Evolutionary conservation across 2,797 vertebrate genomes (phyloP).

Genomic region (Phylloscopus collybita): DNA sequence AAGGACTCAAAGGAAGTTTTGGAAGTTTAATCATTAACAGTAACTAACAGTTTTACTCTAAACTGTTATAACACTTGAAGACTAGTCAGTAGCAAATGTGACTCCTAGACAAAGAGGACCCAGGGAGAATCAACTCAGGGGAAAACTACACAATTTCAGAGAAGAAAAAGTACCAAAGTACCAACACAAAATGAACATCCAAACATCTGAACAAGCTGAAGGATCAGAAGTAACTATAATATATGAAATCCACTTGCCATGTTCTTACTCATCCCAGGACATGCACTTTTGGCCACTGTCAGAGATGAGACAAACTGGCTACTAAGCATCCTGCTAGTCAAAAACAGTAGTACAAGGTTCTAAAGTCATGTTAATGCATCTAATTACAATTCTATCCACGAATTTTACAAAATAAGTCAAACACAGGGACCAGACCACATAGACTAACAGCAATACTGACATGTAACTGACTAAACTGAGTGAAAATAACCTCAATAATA

Average conservation of each 20-base stretch:
- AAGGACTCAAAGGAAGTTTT: neutral
- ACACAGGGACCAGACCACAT: neutral
- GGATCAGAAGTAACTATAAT: accelerated
- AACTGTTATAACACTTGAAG: neutral
- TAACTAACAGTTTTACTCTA: neutral
- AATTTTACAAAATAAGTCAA: neutral
- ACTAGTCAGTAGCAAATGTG: neutral
- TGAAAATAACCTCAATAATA: neutral
- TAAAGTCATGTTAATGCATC: neutral
- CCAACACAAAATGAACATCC: neutral
- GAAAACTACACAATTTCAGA: neutral
- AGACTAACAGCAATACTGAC: neutral
- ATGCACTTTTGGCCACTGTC: neutral
- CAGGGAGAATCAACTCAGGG: neutral
- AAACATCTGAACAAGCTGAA: accelerated
- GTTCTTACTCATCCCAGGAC: neutral
- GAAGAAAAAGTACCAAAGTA: neutral
- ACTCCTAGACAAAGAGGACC: neutral
- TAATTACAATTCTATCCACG: neutral
- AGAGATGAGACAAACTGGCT: neutral
- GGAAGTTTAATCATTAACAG: neutral
- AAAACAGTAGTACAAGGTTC: neutral
- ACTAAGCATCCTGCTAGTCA: neutral
- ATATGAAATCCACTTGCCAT: neutral
- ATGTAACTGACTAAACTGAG: neutral